Conservation (phyloP, 2,113 vertebrate genomes). For the Rostratula benghalensis region DNA sequence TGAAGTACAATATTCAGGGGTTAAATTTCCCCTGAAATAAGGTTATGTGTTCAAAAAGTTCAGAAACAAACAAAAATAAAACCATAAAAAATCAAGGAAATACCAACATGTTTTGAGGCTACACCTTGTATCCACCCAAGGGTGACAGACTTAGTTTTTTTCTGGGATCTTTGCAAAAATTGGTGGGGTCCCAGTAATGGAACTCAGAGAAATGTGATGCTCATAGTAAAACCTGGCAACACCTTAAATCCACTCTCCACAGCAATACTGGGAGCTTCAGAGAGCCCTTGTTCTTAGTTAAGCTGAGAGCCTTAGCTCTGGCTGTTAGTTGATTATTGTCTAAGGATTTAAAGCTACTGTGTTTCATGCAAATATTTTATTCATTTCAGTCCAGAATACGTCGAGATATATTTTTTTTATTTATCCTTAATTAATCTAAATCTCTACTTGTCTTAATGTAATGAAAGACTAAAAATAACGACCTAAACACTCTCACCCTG, state of each 20-base stretch:
- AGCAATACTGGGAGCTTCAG: neutral
- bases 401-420: neutral
- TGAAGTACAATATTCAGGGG: neutral
- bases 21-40: neutral
- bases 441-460: slow-evolving; percentile 15
- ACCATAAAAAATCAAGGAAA: neutral
- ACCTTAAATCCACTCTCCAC: neutral
- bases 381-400: neutral
- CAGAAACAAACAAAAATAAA: neutral
- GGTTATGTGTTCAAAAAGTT: neutral
- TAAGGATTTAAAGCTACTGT: neutral
- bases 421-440: slow-evolving; percentile 29
- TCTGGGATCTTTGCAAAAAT: neutral
- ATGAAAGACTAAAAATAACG: slow-evolving; percentile 39
- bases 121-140: neutral
- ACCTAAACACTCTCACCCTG: slow-evolving; percentile 48
- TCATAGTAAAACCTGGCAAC: neutral
- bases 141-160: neutral
- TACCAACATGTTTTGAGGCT: neutral
- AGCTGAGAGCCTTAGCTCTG: neutral
- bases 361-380: neutral
- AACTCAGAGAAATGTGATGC: neutral
- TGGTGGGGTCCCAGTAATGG: neutral
- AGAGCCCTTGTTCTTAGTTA: neutral
- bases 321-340: neutral